Evolutionary conservation across 2,888 invertebrate species (phyloP).

Genomic region (Glyphotaelius pellucidus): DNA sequence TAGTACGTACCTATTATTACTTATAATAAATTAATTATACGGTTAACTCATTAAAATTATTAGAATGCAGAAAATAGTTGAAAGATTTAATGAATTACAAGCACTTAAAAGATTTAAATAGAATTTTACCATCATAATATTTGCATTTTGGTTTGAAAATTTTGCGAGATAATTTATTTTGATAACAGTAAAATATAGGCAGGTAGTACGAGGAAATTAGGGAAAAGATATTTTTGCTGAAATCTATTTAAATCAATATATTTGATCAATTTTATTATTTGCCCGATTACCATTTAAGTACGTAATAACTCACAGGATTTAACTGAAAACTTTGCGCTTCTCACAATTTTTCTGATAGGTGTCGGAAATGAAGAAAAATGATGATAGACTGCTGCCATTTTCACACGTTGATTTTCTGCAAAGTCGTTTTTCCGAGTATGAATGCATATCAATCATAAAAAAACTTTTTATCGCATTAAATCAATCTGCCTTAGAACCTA

Average conservation of each 20-base stretch:
- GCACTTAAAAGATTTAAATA: too few relatives aligned
- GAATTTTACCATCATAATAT: too few relatives aligned
- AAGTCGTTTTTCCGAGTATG: not conserved
- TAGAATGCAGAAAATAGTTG: not conserved
- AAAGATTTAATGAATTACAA: too few relatives aligned
- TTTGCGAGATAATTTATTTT: not conserved
- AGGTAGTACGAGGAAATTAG: not conserved
- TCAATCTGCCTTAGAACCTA: not conserved
- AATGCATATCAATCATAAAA: not conserved
- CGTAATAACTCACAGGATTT: not conserved
- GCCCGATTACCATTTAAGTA: not conserved
- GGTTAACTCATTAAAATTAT: too few relatives aligned
- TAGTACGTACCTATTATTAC: too few relatives aligned
- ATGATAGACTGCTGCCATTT: not conserved
- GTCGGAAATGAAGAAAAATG: not conserved
- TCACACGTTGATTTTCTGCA: not conserved
- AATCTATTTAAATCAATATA: too few relatives aligned
- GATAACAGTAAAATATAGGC: not conserved
- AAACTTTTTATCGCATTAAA: not conserved
- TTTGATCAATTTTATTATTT: not conserved
- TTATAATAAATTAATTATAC: too few relatives aligned
- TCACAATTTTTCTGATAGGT: not conserved
- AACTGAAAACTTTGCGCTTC: not conserved
- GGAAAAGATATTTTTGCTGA: not conserved
- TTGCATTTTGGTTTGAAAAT: too few relatives aligned